These are phyloP conservation scores for Arctia plantaginis DNA, from an alignment of 2,888 invertebrate species.

Conservation along the genomic window DNA sequence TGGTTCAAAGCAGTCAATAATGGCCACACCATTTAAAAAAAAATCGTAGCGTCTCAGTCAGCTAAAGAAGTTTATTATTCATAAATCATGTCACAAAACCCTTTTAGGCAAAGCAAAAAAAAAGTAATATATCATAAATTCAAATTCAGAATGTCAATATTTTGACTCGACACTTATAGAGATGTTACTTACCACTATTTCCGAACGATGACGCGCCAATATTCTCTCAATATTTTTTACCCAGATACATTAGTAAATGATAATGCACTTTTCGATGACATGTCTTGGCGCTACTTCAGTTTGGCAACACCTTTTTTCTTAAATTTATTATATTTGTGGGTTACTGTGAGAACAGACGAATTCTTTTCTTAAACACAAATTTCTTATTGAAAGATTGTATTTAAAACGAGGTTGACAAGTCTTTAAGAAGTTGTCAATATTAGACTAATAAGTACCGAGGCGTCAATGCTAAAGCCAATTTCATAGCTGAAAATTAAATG, in stretches of 20 bases:
- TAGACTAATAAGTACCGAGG: too few relatives aligned
- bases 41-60: not conserved
- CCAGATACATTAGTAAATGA: constrained; percentile 56
- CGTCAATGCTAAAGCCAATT: too few relatives aligned
- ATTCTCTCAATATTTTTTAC: constrained; percentile 46
- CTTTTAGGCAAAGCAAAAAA: constrained; percentile 8
- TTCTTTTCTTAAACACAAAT: not conserved
- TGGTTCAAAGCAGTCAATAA: too few relatives aligned
- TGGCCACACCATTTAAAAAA: not conserved
- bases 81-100: constrained; percentile 18
- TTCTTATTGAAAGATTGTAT: not conserved
- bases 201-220: constrained; percentile 53
- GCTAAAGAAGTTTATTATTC: not conserved
- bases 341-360: not conserved
- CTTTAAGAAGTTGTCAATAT: not conserved
- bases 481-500: too few relatives aligned
- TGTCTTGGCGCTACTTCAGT: constrained; percentile 39
- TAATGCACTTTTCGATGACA: constrained; percentile 48
- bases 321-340: not conserved
- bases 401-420: not conserved
- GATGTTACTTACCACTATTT: constrained; percentile 14
- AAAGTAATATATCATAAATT: constrained; percentile 26
- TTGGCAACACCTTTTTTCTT: constrained; percentile 23
- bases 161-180: constrained; percentile 22
- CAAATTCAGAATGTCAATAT: constrained; percentile 25